Evolutionary conservation across 2,888 invertebrate genomes (phyloP), one percentile per base, ranked within the genome.

Genomic region (Melinaea menophilus): DNA sequence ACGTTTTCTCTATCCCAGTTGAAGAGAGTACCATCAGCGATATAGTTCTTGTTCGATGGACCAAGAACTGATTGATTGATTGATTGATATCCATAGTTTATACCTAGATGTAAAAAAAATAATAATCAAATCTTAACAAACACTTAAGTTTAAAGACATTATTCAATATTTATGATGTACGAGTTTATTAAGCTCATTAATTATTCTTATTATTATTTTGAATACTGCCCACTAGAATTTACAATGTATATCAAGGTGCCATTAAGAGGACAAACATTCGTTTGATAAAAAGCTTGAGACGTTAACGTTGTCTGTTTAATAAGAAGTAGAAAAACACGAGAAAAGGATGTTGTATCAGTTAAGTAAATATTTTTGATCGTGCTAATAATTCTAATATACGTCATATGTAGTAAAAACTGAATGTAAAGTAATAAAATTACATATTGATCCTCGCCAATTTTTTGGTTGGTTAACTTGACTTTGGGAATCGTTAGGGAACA

Each of bases 1-100:
- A 95, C 91, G 0, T 93, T 92, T 74, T 94, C 94, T 41, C 91
- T 83, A 59, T 93, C 92, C 75, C 89, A 86, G 70, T 91, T 90
- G 74, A 92, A 93, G 2, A 93, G 79, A 0, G 93, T 93, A 0
- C 87, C 88, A 41, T 91, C 90, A 0, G 81, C 70, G 7, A 87
- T 82, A 72, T 91, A 92, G 71, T 87, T 87, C 71, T 90, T 90
- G 59, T 89, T 89, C 0, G 88, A 81, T 0, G 90, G 90, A 1
- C 90, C 90, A 12, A 90, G 79, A 31, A 89, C 22, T 22, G 22
- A 22, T 22, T 22, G 22, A 22, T 79, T 0, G 90, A 90, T 22
- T 22, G 31, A 89, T 79, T 0, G 90, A 90, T 0, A 81, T 79
- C 0, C 90, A 90, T 7, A 90, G 65, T 67, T 89, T 90, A 72